Evolutionary conservation across 2,797 vertebrate genomes (phyloP), one percentile per base, ranked within the genome.

Genomic region (Gambelia wislizenii): DNA sequence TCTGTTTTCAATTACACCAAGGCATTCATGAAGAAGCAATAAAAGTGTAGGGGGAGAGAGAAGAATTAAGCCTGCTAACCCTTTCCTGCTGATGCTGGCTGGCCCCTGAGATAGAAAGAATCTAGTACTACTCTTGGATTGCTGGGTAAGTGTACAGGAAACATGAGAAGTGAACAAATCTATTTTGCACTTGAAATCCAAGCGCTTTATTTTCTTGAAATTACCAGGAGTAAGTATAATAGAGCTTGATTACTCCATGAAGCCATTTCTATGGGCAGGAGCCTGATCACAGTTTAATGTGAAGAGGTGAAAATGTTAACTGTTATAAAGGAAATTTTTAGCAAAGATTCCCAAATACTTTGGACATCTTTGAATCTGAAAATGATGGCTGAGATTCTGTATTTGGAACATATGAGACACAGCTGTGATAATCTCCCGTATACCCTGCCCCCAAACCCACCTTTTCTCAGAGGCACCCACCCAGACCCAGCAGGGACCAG

Each of bases 21-120:
- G 69, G 47, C 77, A 82, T 76, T 89, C 84, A 81, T 49, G 56
- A 75, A 81, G 70, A 86, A 83, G 89, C 84, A 89, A 89, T 89
- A 86, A 89, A 89, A 85, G 22, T 85, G 54, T 20, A 74, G 25
- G 49, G 33, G 30, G 30, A 47, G 75, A 52, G 42, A n/a, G 69
- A 20, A 61, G 84, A 74, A 82, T 82, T 80, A 79, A 72, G 5
- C 64, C 30, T 77, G 84, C 69, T 86, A 86, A 42, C 56, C 36
- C 27, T 76, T 89, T 82, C 84, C 56, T 86, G 70, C 27, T 82
- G 56, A 47, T 64, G 13, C 59, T 44, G 36, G 12, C 59, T 44
- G 36, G 59, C 78, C n/a, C n/a, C 70, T 44, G 70, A 82, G 78
- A 54, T 27, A 36, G 39, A 44, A 83, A 76, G 47, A 75, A 82